Percentiles rank a stretch among this genome's conserved stretches.
Evolutionary conservation across 1,140 invertebrate species (phyloP).

Genomic region (Drosophila leontia): DNA sequence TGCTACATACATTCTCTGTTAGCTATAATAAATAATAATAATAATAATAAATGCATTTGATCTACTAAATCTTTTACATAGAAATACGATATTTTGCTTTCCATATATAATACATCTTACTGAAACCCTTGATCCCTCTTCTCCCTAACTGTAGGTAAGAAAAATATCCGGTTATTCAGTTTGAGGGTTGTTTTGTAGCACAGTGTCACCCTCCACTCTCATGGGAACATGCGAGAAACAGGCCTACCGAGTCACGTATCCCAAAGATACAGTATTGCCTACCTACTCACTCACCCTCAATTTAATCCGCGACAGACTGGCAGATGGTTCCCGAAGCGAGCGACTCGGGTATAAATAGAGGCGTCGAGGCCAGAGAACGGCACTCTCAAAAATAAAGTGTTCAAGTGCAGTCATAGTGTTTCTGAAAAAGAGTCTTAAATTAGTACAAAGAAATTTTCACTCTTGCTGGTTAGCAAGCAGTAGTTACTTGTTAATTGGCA

Average conservation of each 20-base stretch:
- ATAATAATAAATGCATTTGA: no score
- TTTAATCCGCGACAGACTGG: slow-evolving; percentile 26
- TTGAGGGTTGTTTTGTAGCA: slow-evolving; percentile 31
- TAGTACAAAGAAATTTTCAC: slow-evolving; percentile 29
- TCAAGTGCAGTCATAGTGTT: slow-evolving; percentile 60
- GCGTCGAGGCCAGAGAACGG: not conserved
- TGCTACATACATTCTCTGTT: not conserved
- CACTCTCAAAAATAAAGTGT: slow-evolving; percentile 66
- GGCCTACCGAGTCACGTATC: slow-evolving; percentile 43
- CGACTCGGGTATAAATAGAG: slow-evolving; percentile 62
- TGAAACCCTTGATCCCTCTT: not conserved
- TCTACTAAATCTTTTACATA: not conserved
- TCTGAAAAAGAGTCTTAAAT: slow-evolving; percentile 20
- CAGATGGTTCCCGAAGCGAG: slow-evolving; percentile 54
- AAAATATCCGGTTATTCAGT: not conserved
- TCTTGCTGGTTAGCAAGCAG: slow-evolving; percentile 20
- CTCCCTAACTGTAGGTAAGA: not conserved
- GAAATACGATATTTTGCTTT: not conserved
- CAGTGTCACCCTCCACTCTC: slow-evolving; percentile 14
- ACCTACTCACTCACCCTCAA: slow-evolving; percentile 37
- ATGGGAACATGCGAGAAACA: slow-evolving; percentile 18
- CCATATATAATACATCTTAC: not conserved
- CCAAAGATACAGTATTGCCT: slow-evolving; percentile 3
- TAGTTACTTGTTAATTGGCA: not conserved
- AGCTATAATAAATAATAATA: no score